Conservation (phyloP, 2,888 invertebrate genomes). For the Diachrysia chrysitis region DNA sequence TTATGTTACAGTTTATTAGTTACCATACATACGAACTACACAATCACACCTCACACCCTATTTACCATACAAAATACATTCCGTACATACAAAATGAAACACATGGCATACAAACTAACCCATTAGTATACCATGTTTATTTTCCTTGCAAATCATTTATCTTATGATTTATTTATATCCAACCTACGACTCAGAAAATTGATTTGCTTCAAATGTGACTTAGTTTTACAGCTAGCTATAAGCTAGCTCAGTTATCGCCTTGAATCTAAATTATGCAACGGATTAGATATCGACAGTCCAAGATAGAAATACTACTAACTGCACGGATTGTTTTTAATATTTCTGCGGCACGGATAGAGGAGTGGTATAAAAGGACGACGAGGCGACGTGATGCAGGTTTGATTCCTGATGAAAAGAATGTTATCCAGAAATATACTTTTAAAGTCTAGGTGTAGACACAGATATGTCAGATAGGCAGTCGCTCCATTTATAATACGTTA, state of each 20-base stretch:
- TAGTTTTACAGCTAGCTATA: conserved; percentile 1
- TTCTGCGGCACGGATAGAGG: too few relatives aligned
- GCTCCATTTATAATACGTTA: too few relatives aligned
- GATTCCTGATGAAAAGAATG: too few relatives aligned
- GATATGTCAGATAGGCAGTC: too few relatives aligned
- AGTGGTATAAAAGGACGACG: too few relatives aligned
- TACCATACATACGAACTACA: too few relatives aligned
- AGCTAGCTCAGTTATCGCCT: neutral
- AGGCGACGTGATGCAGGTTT: too few relatives aligned
- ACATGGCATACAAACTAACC: conserved; percentile 12
- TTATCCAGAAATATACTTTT: too few relatives aligned
- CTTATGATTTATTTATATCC: neutral
- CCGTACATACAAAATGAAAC: conserved; percentile 1
- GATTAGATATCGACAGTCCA: neutral
- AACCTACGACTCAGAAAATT: neutral
- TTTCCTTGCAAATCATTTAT: conserved; percentile 5
- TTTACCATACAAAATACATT: conserved; percentile 15
- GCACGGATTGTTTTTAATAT: neutral
- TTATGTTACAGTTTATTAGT: too few relatives aligned
- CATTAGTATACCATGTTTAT: conserved; percentile 8
- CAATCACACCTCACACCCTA: conserved; percentile 1
- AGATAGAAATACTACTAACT: neutral
- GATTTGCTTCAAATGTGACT: neutral
- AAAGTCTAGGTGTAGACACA: too few relatives aligned
- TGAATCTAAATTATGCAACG: neutral